phyloP scores from a whole-genome alignment of 2,113 vertebrate genomes.

The Lampris incognitus region DNA sequence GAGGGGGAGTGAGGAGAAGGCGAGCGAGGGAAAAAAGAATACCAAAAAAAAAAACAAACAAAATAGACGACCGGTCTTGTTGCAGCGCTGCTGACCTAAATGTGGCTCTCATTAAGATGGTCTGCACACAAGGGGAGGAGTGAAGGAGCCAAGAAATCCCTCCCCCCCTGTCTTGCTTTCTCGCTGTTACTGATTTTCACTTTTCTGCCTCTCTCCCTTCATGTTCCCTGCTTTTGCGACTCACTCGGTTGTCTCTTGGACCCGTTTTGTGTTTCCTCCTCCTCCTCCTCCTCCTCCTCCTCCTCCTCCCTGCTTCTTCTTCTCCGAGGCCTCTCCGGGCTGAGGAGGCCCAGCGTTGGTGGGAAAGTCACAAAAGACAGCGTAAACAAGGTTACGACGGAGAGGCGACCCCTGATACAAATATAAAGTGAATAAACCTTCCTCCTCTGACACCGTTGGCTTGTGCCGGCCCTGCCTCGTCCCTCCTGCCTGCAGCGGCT shows the following conservation, averaged over 20 bases:
- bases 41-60: not conserved
- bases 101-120: constrained; percentile 76
- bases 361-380: constrained; percentile 16
- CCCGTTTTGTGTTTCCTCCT: constrained; percentile 23
- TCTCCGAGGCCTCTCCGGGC: constrained; percentile 19
- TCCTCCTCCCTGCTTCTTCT: not conserved
- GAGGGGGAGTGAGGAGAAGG: not conserved
- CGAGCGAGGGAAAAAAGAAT: not conserved
- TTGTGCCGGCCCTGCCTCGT: constrained; percentile 14
- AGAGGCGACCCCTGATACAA: not conserved
- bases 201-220: constrained; percentile 25
- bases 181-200: not conserved
- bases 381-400: constrained; percentile 26
- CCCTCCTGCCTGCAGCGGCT: not conserved
- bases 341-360: constrained; percentile 31
- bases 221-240: too few relatives aligned
- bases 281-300: not conserved
- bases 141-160: not conserved
- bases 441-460: constrained; percentile 5
- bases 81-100: constrained; percentile 58
- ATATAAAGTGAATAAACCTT: constrained; percentile 1
- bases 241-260: too few relatives aligned
- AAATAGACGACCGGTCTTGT: constrained; percentile 16
- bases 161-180: not conserved
- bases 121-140: constrained; percentile 47